Evolutionary conservation across 2,888 invertebrate species (phyloP).

Genomic region (Scrobipalpa costella): DNA sequence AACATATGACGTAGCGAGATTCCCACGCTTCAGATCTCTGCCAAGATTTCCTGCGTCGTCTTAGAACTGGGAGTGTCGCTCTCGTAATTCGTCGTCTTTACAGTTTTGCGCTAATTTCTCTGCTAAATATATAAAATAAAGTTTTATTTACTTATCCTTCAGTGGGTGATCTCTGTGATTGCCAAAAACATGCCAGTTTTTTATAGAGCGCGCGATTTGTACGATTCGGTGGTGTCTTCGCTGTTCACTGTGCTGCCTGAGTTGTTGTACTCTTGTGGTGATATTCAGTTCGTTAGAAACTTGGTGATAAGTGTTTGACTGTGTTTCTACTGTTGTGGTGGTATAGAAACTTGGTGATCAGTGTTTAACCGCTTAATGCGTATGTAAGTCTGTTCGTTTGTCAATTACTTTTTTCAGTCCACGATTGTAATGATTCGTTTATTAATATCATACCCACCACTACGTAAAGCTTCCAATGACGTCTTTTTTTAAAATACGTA

Average conservation of each 20-base stretch:
- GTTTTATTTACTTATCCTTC: conserved; percentile 17
- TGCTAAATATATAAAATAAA: conserved; percentile 17
- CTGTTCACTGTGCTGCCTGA: conserved; percentile 50
- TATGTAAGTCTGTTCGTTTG: conserved; percentile 24
- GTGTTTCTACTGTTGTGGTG: conserved; percentile 45
- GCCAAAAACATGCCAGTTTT: conserved; percentile 50
- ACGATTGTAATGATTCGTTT: no score
- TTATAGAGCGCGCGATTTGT: conserved; percentile 47
- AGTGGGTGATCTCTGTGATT: not conserved
- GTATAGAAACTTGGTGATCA: conserved; percentile 56
- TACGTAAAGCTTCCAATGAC: no score
- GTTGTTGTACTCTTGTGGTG: conserved; percentile 51
- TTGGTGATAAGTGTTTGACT: conserved; percentile 54
- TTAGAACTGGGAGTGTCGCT: conserved; percentile 49
- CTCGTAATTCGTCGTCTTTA: conserved; percentile 50
- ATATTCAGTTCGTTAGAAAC: conserved; percentile 55
- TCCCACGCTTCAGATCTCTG: conserved; percentile 58
- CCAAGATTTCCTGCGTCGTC: conserved; percentile 71
- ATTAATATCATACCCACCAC: no score
- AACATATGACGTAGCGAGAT: conserved; percentile 52
- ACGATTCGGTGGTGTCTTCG: conserved; percentile 44
- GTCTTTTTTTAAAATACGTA: no score
- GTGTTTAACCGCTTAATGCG: conserved; percentile 41
- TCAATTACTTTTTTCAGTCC: not conserved
- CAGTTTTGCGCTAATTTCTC: conserved; percentile 39